Base-by-base conservation (phyloP, 2,113 vertebrate genomes). In the Gambusia affinis region DNA sequence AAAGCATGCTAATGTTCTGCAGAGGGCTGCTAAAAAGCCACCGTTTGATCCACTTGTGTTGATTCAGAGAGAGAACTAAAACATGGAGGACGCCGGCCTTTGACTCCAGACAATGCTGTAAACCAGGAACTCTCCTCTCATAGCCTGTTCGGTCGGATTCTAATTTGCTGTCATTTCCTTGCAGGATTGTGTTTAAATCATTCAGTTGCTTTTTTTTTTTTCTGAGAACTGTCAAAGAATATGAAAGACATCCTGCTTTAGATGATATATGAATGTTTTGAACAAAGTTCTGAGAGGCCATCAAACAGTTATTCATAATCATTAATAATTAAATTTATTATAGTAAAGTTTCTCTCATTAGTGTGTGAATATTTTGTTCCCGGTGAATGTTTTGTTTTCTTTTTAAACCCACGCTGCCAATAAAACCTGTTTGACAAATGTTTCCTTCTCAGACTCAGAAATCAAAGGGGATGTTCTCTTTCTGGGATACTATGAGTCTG, bases 391-490 rank as follows among this genome's bases (percentile, higher is more conserved):
- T 44, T 44, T 54, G 19, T 24, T 54, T 54, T 54, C 7, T 22
- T 24, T 6, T 24, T 24, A 44, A 15, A 44, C 15, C 42, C 17
- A 44, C 42, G 6, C 3, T 24, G 79, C 76, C 67, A 22, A 19
- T 64, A n/a, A 8, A 1, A 2, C 1, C 22, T 39, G 15, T 47
- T 8, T 62, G 62, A 82, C 39, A 37, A 2, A 67, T 70, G 44
- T 78, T 86, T 8, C 81, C n/a, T 85, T 79, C 54, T 2, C 89
- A 98, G 97, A 98, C 82, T 96, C 97, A 0, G 97, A 98, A 88
- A 95, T 98, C 87, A 97, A 97, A 92, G 97, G 97, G 0, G 96
- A 96, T 35, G 24, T 99, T 65, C 93, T 98, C 2, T 96, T 96
- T 83, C 94, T 98, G 0, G 97, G 97, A 64, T 94, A 96, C 89